Base-by-base conservation (phyloP, 2,113 vertebrate genomes). In the Mungos mungo region DNA sequence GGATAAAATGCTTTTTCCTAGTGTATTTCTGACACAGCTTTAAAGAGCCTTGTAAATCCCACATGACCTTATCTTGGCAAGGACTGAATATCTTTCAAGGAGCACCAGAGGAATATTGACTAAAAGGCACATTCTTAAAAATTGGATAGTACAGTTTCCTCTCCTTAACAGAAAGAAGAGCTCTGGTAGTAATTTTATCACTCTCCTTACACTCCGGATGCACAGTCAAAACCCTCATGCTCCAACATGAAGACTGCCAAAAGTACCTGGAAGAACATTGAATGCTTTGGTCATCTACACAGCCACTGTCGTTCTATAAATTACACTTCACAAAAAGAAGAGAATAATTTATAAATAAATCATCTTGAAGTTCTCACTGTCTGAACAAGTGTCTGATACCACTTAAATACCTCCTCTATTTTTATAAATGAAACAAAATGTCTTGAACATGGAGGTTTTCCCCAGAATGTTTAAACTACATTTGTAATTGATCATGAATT, bases 341-440 rank as follows among this genome's bases (percentile, higher is more conserved):
- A 90, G 14, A 96, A 83, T 81, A 29, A 77, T 72, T 95, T 68
- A 66, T 81, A 71, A 91, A 68, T 21, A 86, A 92, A 82, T 90
- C 29, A 91, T n/a, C 33, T 23, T 38, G 38, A 35, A 82, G 12
- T 60, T 27, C 54, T 83, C 16, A 6, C 3, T n/a, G 35, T 33
- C 63, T 85, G 33, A 33, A 27, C 13, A 94, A 90, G 52, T 74
- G 65, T 90, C 21, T 90, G 54, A 93, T 57, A 38, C 5, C 23
- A 90, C 9, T 88, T 92, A 95, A 94, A 88, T 87, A 63, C 6
- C 15, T 92, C 35, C 23, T 92, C 68, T 92, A 25, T 47, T 92
- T 92, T 84, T 71, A 86, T 45, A 96, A 82, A 80, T 80, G 81
- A 50, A 71, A 83, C 27, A 83, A 47, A 35, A 23, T 15, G 13